Evolutionary conservation across 2,888 invertebrate genomes (phyloP).

Genomic region (Lampropteryx suffumata): DNA sequence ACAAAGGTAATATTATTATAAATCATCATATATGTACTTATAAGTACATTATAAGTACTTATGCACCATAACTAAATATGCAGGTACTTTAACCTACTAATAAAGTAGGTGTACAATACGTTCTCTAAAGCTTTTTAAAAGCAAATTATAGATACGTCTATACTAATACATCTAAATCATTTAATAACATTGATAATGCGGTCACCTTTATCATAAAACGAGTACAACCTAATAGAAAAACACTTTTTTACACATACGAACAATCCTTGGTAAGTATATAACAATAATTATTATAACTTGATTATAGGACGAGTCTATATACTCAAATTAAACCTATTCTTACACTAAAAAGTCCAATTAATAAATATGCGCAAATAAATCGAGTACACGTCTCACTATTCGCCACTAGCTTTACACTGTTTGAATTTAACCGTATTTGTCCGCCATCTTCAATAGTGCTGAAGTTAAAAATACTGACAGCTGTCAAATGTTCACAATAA

Average conservation of each 20-base stretch:
- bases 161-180: too few species aligned
- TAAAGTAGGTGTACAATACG: too few species aligned
- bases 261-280: background rate
- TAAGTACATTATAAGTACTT: too few species aligned
- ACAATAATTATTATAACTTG: background rate
- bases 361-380: conserved; percentile 73
- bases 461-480: conserved; percentile 4
- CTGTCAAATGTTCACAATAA: conserved; percentile 3
- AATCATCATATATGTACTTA: too few species aligned
- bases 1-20: too few species aligned
- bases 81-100: too few species aligned
- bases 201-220: too few species aligned
- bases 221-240: background rate
- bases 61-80: too few species aligned
- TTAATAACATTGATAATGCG: too few species aligned
- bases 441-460: conserved; percentile 31
- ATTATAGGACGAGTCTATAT: conserved; percentile 65
- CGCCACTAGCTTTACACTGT: conserved; percentile 52
- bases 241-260: background rate
- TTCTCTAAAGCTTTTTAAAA: too few species aligned
- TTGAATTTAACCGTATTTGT: conserved; percentile 30
- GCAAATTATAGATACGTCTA: too few species aligned
- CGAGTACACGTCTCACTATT: conserved; percentile 72
- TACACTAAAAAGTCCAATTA: conserved; percentile 65
- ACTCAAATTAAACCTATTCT: conserved; percentile 52